Base-by-base conservation (phyloP, 1,140 invertebrate species). In the Caenorhabditis tropicalis region DNA sequence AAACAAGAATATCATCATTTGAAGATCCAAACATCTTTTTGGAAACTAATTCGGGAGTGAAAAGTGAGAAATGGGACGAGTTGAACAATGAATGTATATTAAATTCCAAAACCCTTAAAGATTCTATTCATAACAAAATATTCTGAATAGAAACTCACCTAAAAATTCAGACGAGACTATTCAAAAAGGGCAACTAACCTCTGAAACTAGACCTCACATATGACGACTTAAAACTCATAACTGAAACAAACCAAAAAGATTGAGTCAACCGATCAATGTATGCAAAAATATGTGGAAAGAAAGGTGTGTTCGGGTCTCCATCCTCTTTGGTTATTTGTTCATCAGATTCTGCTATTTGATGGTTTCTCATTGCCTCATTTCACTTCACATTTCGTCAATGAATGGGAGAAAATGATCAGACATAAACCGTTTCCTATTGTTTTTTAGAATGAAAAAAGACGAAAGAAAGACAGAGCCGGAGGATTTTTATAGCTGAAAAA, bases 271-370 rank as follows among this genome's bases (percentile, higher is more conserved):
- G 65, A 74, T 74, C 65, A 74, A 74, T 74, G 65, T 74, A 74
- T 74, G 65, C 65, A 74, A 74, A 74, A 74, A 46, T 74, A 74
- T 74, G 65, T 74, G 65, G 36, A 74, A 74, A 74, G 36, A 43
- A 74, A 74, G 65, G 65, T 74, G 65, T 24, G 65, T 74, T 74
- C 65, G 65, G 43, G 43, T 46, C 49, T 51, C 49, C 49, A 51
- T 29, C 36, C 29, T 21, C 36, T 74, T 46, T 2, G 65, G 29
- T 31, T 74, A 31, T 74, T 74, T 74, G 65, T 74, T 31, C 27
- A 74, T 74, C 29, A 74, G 65, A 74, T 74, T 74, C 65, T n/a
- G 3, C 19, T 43, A 5, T 74, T 16, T 43, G 36, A 74, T 74
- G 65, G 36, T 27, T 65, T 65, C 36, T 36, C 15, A 46, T 74